Evolutionary conservation across 30 jellyfish, hydroid and myxozoan species (phyloP).

Genomic region (Chrysaora quinquecirrha): DNA sequence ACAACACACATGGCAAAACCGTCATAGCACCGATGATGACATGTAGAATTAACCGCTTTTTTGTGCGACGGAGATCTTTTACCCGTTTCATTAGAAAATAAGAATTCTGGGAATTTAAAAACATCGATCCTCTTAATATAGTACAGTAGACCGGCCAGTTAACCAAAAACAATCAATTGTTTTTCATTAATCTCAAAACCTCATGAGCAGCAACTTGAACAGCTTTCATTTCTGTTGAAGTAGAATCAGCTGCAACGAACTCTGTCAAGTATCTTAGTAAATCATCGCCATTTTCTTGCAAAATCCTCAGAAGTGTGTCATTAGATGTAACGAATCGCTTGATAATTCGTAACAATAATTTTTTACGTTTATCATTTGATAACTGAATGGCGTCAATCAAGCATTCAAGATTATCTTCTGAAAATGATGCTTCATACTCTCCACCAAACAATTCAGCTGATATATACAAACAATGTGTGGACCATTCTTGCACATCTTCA

Average conservation of each 20-base stretch:
- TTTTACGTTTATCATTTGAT: conserved; percentile 61
- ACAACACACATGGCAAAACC: too few species aligned
- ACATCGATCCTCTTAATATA: too few species aligned
- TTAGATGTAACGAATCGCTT: conserved; percentile 73
- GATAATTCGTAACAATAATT: conserved; percentile 73
- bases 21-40: too few species aligned
- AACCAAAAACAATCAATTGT: too few species aligned
- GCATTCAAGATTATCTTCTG: conserved; percentile 80
- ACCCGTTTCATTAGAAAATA: too few species aligned
- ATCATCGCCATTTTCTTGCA: conserved; percentile 21
- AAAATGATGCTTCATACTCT: conserved; percentile 68
- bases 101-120: too few species aligned
- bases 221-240: conserved; percentile 36
- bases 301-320: conserved; percentile 6
- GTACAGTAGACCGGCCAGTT: too few species aligned
- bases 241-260: conserved; percentile 7
- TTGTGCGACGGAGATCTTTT: too few species aligned
- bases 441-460: conserved; percentile 97
- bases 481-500: conserved; percentile 84
- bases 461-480: conserved; percentile 90
- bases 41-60: too few species aligned
- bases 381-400: conserved; percentile 67
- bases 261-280: conserved; percentile 13
- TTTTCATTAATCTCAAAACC: conserved; percentile 6
- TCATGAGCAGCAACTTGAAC: conserved; percentile 28